These are phyloP conservation scores for Brachynemurus nebulosus DNA, from an alignment of 2,888 invertebrate genomes.

Conservation along the genomic window DNA sequence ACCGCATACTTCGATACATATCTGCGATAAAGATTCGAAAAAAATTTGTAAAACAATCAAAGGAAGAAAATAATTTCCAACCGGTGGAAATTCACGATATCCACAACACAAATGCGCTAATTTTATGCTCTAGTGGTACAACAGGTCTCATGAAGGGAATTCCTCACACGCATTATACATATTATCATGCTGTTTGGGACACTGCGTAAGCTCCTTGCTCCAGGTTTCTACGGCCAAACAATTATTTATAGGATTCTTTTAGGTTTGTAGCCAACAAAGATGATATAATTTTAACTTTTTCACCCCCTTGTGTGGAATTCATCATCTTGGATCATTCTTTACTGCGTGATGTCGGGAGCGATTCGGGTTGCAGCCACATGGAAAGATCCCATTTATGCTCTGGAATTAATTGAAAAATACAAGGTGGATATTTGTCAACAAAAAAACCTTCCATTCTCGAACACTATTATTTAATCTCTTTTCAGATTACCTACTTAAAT, in stretches of 20 bases:
- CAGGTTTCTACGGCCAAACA: too few relatives aligned
- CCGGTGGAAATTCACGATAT: neutral
- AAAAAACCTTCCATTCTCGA: too few relatives aligned
- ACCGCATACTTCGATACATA: too few relatives aligned
- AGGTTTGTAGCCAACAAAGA: neutral
- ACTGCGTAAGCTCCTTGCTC: too few relatives aligned
- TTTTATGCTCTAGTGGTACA: constrained; percentile 5
- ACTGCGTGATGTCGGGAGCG: neutral
- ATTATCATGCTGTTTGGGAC: neutral
- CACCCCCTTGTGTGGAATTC: neutral
- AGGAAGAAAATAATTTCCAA: neutral
- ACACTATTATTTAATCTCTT: neutral
- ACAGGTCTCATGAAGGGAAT: constrained; percentile 3
- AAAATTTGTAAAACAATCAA: too few relatives aligned
- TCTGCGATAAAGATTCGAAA: too few relatives aligned
- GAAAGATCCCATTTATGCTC: neutral
- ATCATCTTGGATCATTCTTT: neutral
- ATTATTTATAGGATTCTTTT: neutral
- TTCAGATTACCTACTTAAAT: neutral
- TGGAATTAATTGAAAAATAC: neutral
- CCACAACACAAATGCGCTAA: neutral
- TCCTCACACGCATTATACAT: constrained; percentile 1
- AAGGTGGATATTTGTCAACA: too few relatives aligned
- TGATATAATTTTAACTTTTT: neutral
- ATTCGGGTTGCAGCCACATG: neutral